These are phyloP conservation scores for Salarias fasciatus DNA, from an alignment of 2,797 vertebrate genomes.

Conservation along the genomic window DNA sequence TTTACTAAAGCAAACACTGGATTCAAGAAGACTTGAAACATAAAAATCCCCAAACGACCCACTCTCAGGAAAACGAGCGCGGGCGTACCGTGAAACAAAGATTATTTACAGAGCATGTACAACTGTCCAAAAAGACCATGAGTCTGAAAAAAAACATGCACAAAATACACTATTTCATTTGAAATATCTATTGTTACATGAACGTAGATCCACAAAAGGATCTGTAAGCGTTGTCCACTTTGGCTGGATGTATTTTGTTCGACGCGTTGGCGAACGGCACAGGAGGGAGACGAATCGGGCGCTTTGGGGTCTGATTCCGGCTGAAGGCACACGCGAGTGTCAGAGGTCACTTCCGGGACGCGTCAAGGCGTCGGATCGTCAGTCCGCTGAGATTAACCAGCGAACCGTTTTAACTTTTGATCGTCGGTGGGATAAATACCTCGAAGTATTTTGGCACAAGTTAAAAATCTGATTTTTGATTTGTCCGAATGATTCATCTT, in stretches of 20 bases:
- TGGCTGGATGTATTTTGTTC: conserved; percentile 68
- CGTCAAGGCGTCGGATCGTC: too few relatives aligned
- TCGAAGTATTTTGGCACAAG: conserved; percentile 31
- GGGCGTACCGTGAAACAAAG: conserved; percentile 77
- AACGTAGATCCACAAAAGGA: conserved; percentile 79
- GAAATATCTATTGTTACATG: conserved; percentile 81
- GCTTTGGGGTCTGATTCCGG: not conserved
- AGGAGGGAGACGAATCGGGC: conserved; percentile 20
- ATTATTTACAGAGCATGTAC: conserved; percentile 89
- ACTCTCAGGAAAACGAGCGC: conserved; percentile 61
- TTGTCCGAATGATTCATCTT: not conserved
- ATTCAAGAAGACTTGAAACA: conserved; percentile 66
- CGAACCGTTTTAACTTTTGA: too few relatives aligned
- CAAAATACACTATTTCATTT: conserved; percentile 82
- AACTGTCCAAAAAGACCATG: conserved; percentile 82
- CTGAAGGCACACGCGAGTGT: too few relatives aligned
- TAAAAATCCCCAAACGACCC: conserved; percentile 61
- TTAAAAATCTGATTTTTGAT: conserved; percentile 15
- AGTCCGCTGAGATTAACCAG: too few relatives aligned
- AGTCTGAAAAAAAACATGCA: conserved; percentile 78
- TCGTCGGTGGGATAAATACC: too few relatives aligned
- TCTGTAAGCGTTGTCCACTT: conserved; percentile 82
- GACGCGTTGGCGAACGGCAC: too few relatives aligned
- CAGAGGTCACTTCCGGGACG: too few relatives aligned
- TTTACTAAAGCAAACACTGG: conserved; percentile 68